Percentiles rank a stretch among this genome's conserved stretches.
Evolutionary conservation across 2,113 vertebrate genomes (phyloP).

Genomic region (Oreamnos americanus): DNA sequence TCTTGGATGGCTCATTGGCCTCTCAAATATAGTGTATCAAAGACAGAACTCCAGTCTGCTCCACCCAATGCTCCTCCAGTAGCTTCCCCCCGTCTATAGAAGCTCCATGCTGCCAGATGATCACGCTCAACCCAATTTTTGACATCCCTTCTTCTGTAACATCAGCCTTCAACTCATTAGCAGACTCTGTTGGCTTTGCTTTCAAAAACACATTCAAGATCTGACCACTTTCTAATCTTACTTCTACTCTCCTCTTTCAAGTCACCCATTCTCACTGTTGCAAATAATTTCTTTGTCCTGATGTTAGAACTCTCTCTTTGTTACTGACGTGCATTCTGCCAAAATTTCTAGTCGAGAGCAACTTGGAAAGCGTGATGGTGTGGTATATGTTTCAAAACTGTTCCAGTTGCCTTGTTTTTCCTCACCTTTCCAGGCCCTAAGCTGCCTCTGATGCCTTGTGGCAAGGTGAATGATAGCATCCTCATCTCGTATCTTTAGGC

Average conservation of each 20-base stretch:
- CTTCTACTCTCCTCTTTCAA: background rate
- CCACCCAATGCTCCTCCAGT: background rate
- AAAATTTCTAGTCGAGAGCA: background rate
- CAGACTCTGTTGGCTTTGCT: background rate
- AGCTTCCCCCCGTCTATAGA: background rate
- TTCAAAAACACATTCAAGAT: background rate
- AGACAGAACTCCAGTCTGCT: background rate
- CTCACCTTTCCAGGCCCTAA: background rate
- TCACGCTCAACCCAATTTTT: background rate
- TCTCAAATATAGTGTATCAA: background rate
- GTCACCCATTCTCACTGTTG: background rate
- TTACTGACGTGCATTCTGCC: background rate
- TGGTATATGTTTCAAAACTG: background rate
- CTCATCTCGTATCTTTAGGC: background rate
- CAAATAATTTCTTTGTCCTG: background rate
- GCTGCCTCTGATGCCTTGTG: background rate
- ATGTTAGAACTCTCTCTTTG: background rate
- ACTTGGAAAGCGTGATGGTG: background rate
- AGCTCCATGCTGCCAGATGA: background rate
- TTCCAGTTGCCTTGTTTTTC: background rate
- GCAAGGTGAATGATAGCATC: background rate
- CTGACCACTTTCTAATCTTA: background rate
- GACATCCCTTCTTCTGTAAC: background rate
- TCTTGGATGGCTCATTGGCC: background rate
- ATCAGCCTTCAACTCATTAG: background rate